Evolutionary conservation across 2,797 vertebrate genomes (phyloP), one percentile per base, ranked within the genome.

Genomic region (Trachurus trachurus): DNA sequence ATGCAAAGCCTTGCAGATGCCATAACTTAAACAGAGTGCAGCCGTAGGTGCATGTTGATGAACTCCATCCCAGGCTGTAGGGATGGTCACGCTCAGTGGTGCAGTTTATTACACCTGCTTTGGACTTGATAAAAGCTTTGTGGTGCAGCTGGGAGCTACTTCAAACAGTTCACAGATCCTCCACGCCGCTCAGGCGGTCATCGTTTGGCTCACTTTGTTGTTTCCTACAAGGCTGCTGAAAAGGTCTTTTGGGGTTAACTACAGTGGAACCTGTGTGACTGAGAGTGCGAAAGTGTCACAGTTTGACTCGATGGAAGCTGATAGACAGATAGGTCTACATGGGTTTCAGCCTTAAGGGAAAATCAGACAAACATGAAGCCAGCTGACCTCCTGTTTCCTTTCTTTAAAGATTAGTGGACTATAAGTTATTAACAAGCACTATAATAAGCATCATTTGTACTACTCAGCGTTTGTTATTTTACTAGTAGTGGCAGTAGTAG

Each of bases 71-170:
- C n/a, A 58, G 65, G 81, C 82, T 72, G 40, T 45, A 44, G 78
- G 83, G 67, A 83, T 63, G 79, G 89, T 86, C 87, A 87, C 34
- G 80, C 87, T 90, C 84, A 78, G 49, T 57, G 85, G 86, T 68
- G 75, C 84, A 54, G 71, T 89, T 87, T 85, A 91, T 90, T 91
- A 81, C 79, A 87, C 80, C 85, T 90, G 82, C 87, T 92, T 89
- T 81, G 74, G 70, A 74, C 65, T 61, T 82, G 81, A 91, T 89
- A 88, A 85, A 83, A 79, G 82, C 83, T 69, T 47, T 4, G 31
- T 29, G 69, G 74, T 49, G 37, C 80, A 22, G 87, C 83, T 86
- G 72, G 88, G 83, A 84, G 77, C 56, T 8, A 82, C 84, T 81
- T 89, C 82, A 91, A 80, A 85, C 83, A 75, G 65, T 78, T 74